Conservation (phyloP, 64 coral and sea anemone species). For the Pocillopora verrucosa region DNA sequence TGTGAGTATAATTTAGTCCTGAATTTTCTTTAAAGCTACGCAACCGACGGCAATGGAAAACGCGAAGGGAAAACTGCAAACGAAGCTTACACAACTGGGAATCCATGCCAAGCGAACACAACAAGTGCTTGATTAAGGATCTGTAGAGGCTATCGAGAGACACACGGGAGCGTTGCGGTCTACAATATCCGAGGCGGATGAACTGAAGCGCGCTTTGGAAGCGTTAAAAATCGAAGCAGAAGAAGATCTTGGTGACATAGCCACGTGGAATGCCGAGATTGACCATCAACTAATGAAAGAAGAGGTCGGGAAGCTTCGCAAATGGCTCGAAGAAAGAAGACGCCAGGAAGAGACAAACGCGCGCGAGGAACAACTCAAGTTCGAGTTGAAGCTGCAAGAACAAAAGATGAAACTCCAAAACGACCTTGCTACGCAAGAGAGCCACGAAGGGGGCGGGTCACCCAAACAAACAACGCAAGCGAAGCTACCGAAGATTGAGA, state of each 20-base stretch:
- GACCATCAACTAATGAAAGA: conserved; percentile 25
- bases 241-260: conserved; percentile 18
- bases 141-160: conserved; percentile 33
- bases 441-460: background rate
- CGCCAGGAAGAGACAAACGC: conserved; percentile 3
- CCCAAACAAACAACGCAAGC: conserved; percentile 24
- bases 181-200: conserved; percentile 1
- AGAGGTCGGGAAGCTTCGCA: background rate
- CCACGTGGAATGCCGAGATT: background rate
- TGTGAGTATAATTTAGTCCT: conserved; percentile 1
- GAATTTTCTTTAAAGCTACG: background rate
- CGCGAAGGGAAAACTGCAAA: conserved; percentile 17
- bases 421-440: background rate
- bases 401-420: conserved; percentile 7
- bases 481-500: conserved; percentile 31
- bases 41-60: background rate
- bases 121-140: conserved; percentile 14
- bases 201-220: background rate
- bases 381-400: conserved; percentile 24
- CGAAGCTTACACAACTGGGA: conserved; percentile 8
- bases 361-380: conserved; percentile 26
- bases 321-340: conserved; percentile 21
- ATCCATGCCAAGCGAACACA: conserved; percentile 24
- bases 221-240: conserved; percentile 19
- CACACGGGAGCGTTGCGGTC: background rate